These are phyloP conservation scores for Brachionus angularis DNA, from an alignment of 1,140 invertebrate species.

Conservation along the genomic window DNA sequence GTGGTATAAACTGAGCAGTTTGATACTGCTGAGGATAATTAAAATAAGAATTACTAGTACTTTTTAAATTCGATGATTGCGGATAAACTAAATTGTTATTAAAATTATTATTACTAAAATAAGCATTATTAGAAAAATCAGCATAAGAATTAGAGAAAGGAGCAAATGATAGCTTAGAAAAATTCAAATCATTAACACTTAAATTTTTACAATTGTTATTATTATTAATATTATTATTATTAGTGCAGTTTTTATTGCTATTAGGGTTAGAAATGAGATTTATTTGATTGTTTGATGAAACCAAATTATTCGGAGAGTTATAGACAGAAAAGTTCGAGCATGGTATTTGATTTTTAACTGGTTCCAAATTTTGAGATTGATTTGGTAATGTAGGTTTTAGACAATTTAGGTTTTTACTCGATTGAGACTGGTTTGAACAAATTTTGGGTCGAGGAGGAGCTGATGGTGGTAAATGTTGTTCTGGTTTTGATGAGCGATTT, in stretches of 20 bases:
- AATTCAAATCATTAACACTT: background rate
- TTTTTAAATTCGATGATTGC: slow-evolving; percentile 9
- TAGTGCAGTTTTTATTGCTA: no score
- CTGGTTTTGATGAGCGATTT: background rate
- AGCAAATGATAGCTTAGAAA: background rate
- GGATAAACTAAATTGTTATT: slow-evolving; percentile 25
- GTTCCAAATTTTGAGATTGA: no score
- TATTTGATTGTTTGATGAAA: no score
- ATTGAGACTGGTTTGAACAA: background rate
- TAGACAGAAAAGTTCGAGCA: no score
- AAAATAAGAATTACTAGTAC: slow-evolving; percentile 1
- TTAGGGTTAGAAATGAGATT: no score
- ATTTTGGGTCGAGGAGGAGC: slow-evolving; percentile 20
- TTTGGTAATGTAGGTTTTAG: no score
- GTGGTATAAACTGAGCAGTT: background rate
- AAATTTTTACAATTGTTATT: no score
- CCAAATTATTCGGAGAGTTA: no score
- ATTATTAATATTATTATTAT: no score
- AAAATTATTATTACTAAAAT: no score
- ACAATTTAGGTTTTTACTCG: background rate
- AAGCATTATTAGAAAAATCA: slow-evolving; percentile 24
- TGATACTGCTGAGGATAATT: background rate
- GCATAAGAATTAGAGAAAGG: slow-evolving; percentile 21
- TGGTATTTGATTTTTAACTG: no score
- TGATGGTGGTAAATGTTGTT: no score